These are phyloP conservation scores for Cotesia chilonis DNA, from an alignment of 1,140 invertebrate genomes.

Conservation along the genomic window DNA sequence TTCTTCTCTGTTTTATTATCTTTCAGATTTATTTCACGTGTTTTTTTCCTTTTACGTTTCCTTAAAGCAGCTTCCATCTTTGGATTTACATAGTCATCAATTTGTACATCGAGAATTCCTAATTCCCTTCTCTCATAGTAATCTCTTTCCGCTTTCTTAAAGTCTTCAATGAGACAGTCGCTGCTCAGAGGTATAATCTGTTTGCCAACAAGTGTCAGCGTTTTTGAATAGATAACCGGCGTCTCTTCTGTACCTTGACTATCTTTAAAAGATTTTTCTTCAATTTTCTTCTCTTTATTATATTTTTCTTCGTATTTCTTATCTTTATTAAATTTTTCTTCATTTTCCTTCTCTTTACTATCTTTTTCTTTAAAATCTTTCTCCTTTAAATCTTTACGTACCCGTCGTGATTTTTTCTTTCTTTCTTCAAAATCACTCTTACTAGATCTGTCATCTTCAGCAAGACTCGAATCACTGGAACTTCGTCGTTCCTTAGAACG, in stretches of 20 bases:
- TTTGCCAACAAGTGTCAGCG: slow-evolving; percentile 42
- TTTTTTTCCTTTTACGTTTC: slow-evolving; percentile 37
- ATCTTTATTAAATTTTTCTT: slow-evolving; percentile 25
- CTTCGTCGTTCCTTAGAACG: slow-evolving; percentile 24
- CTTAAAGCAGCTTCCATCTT: slow-evolving; percentile 45
- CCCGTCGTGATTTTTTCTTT: slow-evolving; percentile 23
- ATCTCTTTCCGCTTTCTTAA: slow-evolving; percentile 55
- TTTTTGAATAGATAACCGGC: neutral
- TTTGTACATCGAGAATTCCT: slow-evolving; percentile 49
- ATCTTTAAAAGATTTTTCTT: slow-evolving; percentile 31
- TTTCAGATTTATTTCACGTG: slow-evolving; percentile 22
- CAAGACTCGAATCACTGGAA: slow-evolving; percentile 22
- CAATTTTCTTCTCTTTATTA: neutral
- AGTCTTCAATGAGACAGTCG: slow-evolving; percentile 56
- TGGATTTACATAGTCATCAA: slow-evolving; percentile 44
- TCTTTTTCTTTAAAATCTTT: slow-evolving; percentile 9
- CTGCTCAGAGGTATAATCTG: slow-evolving; percentile 60
- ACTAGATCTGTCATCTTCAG: slow-evolving; percentile 28
- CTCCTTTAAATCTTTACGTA: neutral
- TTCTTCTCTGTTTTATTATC: slow-evolving; percentile 30
- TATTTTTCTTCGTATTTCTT: neutral
- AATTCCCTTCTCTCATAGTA: slow-evolving; percentile 48
- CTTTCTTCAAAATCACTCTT: slow-evolving; percentile 27
- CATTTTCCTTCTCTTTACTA: neutral
- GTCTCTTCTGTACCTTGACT: neutral